These are phyloP conservation scores for Alaudala cheleensis DNA, from an alignment of 2,113 vertebrate genomes.

Conservation along the genomic window DNA sequence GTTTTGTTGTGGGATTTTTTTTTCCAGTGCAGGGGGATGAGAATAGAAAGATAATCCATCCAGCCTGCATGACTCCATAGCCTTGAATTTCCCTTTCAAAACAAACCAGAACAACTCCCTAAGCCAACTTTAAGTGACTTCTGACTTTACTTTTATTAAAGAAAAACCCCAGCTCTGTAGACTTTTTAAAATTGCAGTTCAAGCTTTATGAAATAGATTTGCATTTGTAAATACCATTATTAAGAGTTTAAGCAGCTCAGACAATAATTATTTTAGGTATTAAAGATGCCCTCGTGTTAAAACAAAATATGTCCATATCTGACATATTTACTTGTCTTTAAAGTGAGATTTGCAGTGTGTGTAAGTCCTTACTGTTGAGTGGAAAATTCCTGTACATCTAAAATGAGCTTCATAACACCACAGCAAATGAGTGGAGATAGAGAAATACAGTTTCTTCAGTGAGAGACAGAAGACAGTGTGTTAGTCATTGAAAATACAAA, in stretches of 20 bases:
- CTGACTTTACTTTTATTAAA: not conserved
- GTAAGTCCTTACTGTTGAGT: not conserved
- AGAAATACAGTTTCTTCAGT: not conserved
- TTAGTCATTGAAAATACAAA: not conserved
- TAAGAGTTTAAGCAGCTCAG: not conserved
- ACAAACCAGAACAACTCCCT: not conserved
- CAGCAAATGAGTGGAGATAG: not conserved
- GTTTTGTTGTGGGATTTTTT: not conserved
- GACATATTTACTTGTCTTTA: not conserved
- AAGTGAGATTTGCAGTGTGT: not conserved
- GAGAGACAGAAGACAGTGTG: not conserved
- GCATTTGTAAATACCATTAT: not conserved
- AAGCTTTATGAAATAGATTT: not conserved
- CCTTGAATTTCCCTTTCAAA: not conserved
- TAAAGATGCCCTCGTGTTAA: not conserved
- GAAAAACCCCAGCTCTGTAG: not conserved
- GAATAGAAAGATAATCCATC: not conserved
- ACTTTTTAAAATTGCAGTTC: not conserved
- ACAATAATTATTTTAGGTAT: not conserved
- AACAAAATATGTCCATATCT: not conserved
- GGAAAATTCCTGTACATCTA: not conserved
- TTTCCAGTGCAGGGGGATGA: not conserved
- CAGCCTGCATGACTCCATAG: not conserved
- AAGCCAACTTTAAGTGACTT: not conserved
- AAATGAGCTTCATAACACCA: not conserved